phyloP scores from a whole-genome alignment of 2,797 vertebrate species.

The Cossypha niveicapilla region DNA sequence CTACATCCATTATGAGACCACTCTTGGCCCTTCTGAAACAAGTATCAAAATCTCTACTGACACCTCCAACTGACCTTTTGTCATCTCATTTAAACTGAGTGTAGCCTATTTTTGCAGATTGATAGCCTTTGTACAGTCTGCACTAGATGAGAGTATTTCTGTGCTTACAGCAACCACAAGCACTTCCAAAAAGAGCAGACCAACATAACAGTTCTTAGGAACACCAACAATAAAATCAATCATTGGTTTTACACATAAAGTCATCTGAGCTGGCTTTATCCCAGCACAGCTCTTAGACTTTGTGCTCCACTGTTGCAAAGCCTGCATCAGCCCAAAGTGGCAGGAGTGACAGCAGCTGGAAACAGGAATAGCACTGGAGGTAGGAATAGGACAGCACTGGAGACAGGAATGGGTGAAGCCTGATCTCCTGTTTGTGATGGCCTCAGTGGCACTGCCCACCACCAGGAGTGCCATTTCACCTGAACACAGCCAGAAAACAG shows the following conservation, averaged over 20 bases:
- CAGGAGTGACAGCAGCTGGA: accelerated
- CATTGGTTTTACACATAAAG: neutral
- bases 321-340: neutral
- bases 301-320: neutral
- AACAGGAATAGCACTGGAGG: neutral
- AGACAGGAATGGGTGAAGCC: neutral
- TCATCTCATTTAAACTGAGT: accelerated
- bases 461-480: neutral
- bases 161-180: neutral
- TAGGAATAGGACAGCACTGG: neutral
- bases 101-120: neutral
- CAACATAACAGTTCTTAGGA: neutral
- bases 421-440: neutral
- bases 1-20: accelerated
- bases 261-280: neutral
- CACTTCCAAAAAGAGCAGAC: neutral
- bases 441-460: neutral
- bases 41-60: neutral
- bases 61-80: neutral
- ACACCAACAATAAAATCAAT: neutral
- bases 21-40: neutral
- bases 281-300: neutral
- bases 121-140: neutral
- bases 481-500: neutral
- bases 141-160: neutral